These are phyloP conservation scores for Zelostemma sp. DNA, from an alignment of 1,140 invertebrate genomes.

Conservation along the genomic window DNA sequence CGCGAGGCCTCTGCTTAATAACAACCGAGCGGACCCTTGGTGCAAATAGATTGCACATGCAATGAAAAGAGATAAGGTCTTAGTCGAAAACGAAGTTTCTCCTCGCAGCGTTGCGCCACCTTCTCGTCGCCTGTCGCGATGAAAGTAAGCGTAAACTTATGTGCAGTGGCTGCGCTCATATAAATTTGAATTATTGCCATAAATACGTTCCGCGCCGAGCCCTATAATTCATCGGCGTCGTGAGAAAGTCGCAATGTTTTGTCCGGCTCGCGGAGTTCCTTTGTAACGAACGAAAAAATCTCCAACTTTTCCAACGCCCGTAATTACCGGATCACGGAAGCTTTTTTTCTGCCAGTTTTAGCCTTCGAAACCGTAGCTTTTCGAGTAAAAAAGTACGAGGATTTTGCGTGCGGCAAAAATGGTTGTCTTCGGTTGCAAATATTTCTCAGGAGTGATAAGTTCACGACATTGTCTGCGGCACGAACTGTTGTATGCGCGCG, in stretches of 20 bases:
- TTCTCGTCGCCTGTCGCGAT: conserved; percentile 19
- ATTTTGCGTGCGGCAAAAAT: not conserved
- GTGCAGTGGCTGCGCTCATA: conserved; percentile 33
- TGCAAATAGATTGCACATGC: conserved; percentile 55
- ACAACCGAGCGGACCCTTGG: conserved; percentile 33
- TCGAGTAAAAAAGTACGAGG: not conserved
- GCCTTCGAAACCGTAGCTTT: not conserved
- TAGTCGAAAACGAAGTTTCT: conserved; percentile 51
- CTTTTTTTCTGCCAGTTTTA: too few relatives aligned
- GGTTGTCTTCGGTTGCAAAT: conserved; percentile 8
- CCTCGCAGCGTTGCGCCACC: conserved; percentile 24
- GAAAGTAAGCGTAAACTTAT: conserved; percentile 22
- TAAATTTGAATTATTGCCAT: conserved; percentile 21
- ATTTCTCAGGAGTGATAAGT: conserved; percentile 36
- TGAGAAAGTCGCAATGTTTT: conserved; percentile 30
- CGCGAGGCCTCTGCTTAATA: conserved; percentile 57
- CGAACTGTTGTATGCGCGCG: conserved; percentile 16
- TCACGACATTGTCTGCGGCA: conserved; percentile 19
- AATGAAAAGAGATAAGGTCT: conserved; percentile 54
- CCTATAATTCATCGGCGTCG: conserved; percentile 18
- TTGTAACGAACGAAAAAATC: too few relatives aligned
- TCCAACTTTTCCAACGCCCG: too few relatives aligned
- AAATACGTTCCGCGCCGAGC: not conserved
- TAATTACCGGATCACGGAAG: too few relatives aligned
- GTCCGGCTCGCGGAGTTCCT: too few relatives aligned